These are phyloP conservation scores for Falco berigora DNA, from an alignment of 2,797 vertebrate species.

Conservation along the genomic window DNA sequence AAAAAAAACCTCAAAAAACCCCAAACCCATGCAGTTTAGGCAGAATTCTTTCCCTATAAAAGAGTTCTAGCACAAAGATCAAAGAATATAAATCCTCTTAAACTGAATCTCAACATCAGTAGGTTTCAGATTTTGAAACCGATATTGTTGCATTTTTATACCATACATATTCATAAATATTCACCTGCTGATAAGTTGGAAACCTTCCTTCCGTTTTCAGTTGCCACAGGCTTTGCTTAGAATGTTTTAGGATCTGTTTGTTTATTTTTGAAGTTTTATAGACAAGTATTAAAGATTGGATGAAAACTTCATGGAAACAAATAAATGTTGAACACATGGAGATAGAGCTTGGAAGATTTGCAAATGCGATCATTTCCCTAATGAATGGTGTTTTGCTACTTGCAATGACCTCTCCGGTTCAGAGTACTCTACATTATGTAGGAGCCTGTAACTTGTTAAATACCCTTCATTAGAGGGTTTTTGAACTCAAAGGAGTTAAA, in stretches of 20 bases:
- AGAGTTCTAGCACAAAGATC: neutral
- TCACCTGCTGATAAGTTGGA: constrained; percentile 22
- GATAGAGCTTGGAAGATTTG: constrained; percentile 84
- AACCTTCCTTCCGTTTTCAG: neutral
- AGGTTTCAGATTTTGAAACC: neutral
- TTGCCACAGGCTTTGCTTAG: neutral
- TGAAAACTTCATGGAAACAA: constrained; percentile 86
- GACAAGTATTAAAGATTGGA: constrained; percentile 83
- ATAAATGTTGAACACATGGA: constrained; percentile 89
- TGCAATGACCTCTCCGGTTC: constrained; percentile 45
- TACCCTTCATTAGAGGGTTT: constrained; percentile 40
- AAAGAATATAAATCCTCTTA: neutral
- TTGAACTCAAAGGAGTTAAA: constrained; percentile 33
- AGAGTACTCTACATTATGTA: constrained; percentile 27
- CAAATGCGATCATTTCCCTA: constrained; percentile 74
- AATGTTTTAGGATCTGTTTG: constrained; percentile 32
- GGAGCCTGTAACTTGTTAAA: constrained; percentile 34
- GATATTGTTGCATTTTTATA: constrained; percentile 1
- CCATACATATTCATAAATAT: constrained; percentile 40
- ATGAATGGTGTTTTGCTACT: constrained; percentile 28
- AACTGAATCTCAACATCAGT: constrained; percentile 27
- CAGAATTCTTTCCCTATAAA: neutral
- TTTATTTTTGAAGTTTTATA: constrained; percentile 51
- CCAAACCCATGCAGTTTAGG: neutral
- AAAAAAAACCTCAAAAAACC: neutral